phyloP scores from a whole-genome alignment of 2,797 vertebrate genomes.

The Silurus aristotelis region DNA sequence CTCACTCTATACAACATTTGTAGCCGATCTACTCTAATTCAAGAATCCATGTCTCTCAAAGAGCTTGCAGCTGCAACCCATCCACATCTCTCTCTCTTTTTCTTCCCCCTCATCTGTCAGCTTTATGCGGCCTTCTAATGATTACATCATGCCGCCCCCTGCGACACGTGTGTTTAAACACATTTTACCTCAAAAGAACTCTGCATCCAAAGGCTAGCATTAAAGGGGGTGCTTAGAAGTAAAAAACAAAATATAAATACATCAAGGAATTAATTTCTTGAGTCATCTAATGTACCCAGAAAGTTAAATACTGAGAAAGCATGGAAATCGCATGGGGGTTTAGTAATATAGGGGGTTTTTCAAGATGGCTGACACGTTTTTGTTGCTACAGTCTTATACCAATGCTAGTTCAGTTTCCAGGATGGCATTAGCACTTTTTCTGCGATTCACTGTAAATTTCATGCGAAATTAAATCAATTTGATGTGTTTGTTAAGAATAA shows the following conservation, averaged over 20 bases:
- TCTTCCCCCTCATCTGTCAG: neutral
- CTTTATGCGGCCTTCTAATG: conserved; percentile 27
- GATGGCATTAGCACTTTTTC: neutral
- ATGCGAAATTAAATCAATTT: too few relatives aligned
- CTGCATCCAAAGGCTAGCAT: neutral
- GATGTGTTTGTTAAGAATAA: neutral
- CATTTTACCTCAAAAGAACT: conserved; percentile 20
- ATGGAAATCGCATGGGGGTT: neutral
- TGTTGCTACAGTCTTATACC: neutral
- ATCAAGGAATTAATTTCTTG: neutral
- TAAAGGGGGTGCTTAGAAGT: neutral
- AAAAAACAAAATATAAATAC: neutral
- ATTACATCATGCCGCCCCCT: conserved; percentile 35
- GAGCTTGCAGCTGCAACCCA: conserved; percentile 54
- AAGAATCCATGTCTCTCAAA: conserved; percentile 54
- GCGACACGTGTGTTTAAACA: conserved; percentile 59
- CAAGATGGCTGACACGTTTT: neutral
- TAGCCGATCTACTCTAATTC: conserved; percentile 20
- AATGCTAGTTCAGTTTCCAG: neutral
- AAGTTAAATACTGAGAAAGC: too few relatives aligned
- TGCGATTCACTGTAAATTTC: neutral
- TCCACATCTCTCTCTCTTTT: conserved; percentile 10
- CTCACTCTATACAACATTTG: neutral
- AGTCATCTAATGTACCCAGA: too few relatives aligned
- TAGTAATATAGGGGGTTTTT: neutral